Evolutionary conservation across 2,888 invertebrate genomes (phyloP).

Genomic region (Tigriopus californicus): DNA sequence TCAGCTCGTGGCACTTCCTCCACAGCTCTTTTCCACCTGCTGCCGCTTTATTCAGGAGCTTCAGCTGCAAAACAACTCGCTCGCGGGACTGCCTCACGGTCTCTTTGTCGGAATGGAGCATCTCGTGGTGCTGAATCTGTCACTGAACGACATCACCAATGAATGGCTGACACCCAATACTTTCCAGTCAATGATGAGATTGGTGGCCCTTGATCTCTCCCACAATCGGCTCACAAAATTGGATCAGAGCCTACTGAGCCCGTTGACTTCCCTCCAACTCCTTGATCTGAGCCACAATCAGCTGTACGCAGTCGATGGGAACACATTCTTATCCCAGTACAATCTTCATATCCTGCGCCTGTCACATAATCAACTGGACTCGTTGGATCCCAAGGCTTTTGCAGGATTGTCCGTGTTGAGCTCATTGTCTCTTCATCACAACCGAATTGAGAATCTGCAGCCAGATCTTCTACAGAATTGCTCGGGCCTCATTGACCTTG

Average conservation of each 20-base stretch:
- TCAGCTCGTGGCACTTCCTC: constrained; percentile 55
- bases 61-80: constrained; percentile 74
- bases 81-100: constrained; percentile 62
- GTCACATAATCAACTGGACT: constrained; percentile 64
- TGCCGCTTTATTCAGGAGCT: constrained; percentile 47
- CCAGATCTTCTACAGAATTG: constrained; percentile 76
- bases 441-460: constrained; percentile 60
- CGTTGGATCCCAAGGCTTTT: constrained; percentile 63
- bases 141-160: constrained; percentile 65
- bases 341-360: constrained; percentile 72
- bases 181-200: constrained; percentile 66
- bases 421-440: constrained; percentile 63
- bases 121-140: constrained; percentile 59
- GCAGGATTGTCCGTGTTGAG: constrained; percentile 74
- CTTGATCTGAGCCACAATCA: constrained; percentile 67
- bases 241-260: constrained; percentile 62
- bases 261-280: constrained; percentile 65
- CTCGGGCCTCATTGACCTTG: constrained; percentile 70
- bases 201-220: constrained; percentile 67
- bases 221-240: constrained; percentile 59
- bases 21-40: constrained; percentile 45
- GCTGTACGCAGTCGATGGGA: constrained; percentile 60
- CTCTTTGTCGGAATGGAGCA: constrained; percentile 67
- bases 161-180: constrained; percentile 63
- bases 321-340: constrained; percentile 75